These are phyloP conservation scores for Hypotaenidia okinawae DNA, from an alignment of 2,797 vertebrate genomes.

Conservation along the genomic window DNA sequence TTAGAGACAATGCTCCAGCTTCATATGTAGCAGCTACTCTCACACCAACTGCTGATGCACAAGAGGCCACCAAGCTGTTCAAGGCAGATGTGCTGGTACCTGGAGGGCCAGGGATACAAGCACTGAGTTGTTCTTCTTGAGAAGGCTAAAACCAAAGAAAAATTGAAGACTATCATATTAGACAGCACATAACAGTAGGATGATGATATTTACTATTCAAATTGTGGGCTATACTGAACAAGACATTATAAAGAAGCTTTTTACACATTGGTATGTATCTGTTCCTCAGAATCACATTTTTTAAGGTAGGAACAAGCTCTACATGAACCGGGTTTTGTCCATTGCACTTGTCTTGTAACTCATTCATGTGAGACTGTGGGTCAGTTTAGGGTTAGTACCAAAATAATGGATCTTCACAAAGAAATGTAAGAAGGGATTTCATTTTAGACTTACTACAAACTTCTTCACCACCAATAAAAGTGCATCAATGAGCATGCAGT, in stretches of 20 bases:
- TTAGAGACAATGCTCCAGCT: constrained; percentile 90
- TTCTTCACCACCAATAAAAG: background rate
- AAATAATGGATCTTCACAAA: background rate
- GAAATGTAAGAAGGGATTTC: background rate
- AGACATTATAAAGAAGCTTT: background rate
- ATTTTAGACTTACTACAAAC: background rate
- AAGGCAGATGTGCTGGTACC: constrained; percentile 82
- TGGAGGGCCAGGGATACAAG: constrained; percentile 76
- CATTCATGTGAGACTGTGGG: background rate
- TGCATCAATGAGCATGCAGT: background rate
- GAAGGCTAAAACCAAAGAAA: constrained; percentile 72
- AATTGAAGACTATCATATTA: background rate
- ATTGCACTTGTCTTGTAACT: background rate
- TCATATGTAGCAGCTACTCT: constrained; percentile 94
- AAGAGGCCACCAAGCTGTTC: constrained; percentile 93
- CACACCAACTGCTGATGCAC: constrained; percentile 92
- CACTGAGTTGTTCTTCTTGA: constrained; percentile 63
- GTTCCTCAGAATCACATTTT: background rate
- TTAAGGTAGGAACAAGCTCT: background rate
- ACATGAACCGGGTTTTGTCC: background rate
- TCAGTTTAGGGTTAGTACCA: background rate
- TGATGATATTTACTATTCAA: background rate
- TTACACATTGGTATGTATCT: background rate
- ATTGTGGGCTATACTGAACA: background rate
- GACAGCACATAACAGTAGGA: background rate